Conservation (phyloP, 2,888 invertebrate species). For the Eristalis arbustorum region DNA sequence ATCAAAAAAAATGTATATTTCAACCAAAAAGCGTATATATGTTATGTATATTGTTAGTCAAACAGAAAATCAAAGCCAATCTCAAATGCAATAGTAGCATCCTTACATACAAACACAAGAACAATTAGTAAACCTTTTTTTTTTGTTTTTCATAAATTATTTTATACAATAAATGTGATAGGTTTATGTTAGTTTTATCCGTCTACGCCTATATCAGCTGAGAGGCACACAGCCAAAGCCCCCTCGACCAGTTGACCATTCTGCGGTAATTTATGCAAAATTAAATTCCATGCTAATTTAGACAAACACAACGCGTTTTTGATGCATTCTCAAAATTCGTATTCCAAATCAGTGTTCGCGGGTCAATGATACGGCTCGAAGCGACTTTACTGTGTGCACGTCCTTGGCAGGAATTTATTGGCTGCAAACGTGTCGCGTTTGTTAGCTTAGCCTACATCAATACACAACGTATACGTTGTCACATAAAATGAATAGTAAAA, state of each 20-base stretch:
- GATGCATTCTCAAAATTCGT: conserved; percentile 23
- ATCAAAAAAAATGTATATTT: neutral
- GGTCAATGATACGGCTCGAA: neutral
- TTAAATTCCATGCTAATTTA: conserved; percentile 61
- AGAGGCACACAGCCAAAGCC: neutral
- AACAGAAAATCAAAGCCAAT: conserved; percentile 51
- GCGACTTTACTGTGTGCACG: neutral
- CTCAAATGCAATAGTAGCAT: conserved; percentile 48
- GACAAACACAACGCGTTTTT: conserved; percentile 59
- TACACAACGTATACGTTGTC: neutral
- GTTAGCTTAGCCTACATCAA: conserved; percentile 9
- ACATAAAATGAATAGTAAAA: neutral
- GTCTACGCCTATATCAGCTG: neutral
- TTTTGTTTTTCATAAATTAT: neutral
- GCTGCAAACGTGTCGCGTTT: conserved; percentile 12
- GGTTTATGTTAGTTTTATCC: neutral
- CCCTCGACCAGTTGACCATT: neutral
- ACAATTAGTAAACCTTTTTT: conserved; percentile 30
- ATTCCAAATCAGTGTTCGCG: conserved; percentile 16
- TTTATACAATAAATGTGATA: neutral
- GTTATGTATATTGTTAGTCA: neutral
- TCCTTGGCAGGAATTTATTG: conserved; percentile 9
- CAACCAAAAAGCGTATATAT: conserved; percentile 23
- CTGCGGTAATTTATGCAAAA: conserved; percentile 51
- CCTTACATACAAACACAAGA: conserved; percentile 8